These are phyloP conservation scores for Pseudochromis fuscus DNA, from an alignment of 2,797 vertebrate species.

Conservation along the genomic window DNA sequence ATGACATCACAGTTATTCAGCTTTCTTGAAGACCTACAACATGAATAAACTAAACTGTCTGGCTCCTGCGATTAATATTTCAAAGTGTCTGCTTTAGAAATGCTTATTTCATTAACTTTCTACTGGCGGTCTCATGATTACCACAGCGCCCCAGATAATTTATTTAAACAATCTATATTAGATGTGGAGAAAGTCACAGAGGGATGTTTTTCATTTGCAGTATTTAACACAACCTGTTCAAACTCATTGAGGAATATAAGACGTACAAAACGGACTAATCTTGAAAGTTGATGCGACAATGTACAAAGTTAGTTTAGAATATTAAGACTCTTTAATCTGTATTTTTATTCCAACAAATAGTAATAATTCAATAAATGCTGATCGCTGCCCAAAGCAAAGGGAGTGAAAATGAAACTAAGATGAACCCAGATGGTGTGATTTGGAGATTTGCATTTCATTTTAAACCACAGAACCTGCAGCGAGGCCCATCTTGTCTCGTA, in stretches of 20 bases:
- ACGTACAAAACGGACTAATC: too few relatives aligned
- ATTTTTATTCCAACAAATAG: slow-evolving; percentile 1
- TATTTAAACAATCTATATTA: slow-evolving; percentile 47
- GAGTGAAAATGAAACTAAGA: slow-evolving; percentile 4
- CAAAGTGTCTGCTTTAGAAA: slow-evolving; percentile 11
- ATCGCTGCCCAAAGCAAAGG: neutral
- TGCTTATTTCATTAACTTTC: slow-evolving; percentile 29
- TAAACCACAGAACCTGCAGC: neutral
- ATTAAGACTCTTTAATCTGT: neutral
- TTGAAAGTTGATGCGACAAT: neutral
- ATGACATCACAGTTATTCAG: neutral
- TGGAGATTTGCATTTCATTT: neutral
- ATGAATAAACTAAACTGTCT: slow-evolving; percentile 48
- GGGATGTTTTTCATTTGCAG: slow-evolving; percentile 14
- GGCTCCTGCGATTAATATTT: slow-evolving; percentile 47
- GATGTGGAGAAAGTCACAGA: slow-evolving; percentile 12
- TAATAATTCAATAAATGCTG: slow-evolving; percentile 16
- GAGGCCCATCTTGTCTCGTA: neutral
- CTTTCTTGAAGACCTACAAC: slow-evolving; percentile 17
- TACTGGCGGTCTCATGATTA: slow-evolving; percentile 36
- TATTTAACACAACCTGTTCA: neutral
- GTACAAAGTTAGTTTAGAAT: slow-evolving; percentile 5
- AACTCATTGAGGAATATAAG: neutral
- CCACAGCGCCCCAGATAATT: slow-evolving; percentile 21
- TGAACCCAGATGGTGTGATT: neutral